Evolutionary conservation across 2,888 invertebrate species (phyloP), one percentile per base, ranked within the genome.

Genomic region (Poecilobothrus nobilitatus): DNA sequence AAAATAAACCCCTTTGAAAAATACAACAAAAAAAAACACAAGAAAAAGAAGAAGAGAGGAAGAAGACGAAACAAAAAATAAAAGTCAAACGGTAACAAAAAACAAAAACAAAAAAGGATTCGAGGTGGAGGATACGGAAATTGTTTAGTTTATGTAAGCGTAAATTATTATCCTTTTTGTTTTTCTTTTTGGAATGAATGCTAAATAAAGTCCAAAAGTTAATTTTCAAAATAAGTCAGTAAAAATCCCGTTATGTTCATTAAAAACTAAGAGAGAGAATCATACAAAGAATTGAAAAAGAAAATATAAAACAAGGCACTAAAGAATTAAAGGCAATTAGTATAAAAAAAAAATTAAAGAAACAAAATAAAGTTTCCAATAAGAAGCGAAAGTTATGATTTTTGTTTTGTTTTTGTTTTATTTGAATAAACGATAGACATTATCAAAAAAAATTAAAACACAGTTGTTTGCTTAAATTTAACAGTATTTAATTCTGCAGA

Each of bases 1-100:
- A 37, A 37, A 37, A 37, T 37, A 37, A 12, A 37, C 37, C 2
- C 37, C 37, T 10, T 37, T 37, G 86, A 63, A 79, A 78, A 73
- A 44, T 65, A 77, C 69, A 71, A 64, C 71, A 69, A 64, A 53
- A 8, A 37, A 8, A 37, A 68, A 66, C 69, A 63, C 63, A 61
- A 65, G 68, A 61, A 70, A 44, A 18, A 53, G 18, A 53, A 18
- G 18, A 53, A 53, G 15, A 53, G 15, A n/a, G n/a, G n/a, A n/a
- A n/a, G n/a, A n/a, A n/a, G n/a, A n/a, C n/a, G n/a, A n/a, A n/a
- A n/a, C n/a, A n/a, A n/a, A n/a, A n/a, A n/a, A n/a, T 18, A 53
- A 53, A 53, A 53, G 53, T 8, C 5, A 27, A 27, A 27, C 27
- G 5, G 5, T 7, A 37, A 12, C 37, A 37, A 37, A 9, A 53